Evolutionary conservation across 2,797 vertebrate species (phyloP).

Genomic region (Macropodus opercularis): DNA sequence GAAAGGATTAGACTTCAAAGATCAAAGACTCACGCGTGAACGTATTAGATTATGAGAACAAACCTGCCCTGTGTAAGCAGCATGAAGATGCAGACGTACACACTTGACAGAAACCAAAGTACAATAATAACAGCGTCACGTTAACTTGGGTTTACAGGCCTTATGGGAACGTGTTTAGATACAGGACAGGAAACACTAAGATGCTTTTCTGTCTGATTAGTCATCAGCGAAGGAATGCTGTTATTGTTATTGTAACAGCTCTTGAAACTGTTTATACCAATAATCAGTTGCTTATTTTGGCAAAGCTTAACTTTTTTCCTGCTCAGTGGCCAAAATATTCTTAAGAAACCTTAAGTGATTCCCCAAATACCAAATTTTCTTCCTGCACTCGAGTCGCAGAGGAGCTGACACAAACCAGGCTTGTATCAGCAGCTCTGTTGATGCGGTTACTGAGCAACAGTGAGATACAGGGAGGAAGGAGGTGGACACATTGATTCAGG

Average conservation of each 20-base stretch:
- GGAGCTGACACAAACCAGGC: conserved; percentile 55
- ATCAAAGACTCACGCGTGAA: too few species aligned
- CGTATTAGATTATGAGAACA: too few species aligned
- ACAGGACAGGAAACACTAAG: conserved; percentile 11
- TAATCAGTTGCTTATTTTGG: conserved; percentile 34
- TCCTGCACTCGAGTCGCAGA: conserved; percentile 20
- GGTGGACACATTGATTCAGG: conserved; percentile 27
- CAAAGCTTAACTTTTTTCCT: not conserved
- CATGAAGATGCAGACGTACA: too few species aligned
- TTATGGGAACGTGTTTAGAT: not conserved
- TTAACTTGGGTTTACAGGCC: not conserved
- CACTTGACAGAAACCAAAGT: too few species aligned
- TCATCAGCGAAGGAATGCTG: not conserved
- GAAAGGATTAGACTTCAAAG: too few species aligned
- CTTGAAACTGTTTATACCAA: conserved; percentile 15
- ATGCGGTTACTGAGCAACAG: conserved; percentile 57
- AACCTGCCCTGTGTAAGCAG: too few species aligned
- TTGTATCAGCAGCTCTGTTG: conserved; percentile 51
- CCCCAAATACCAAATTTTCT: conserved; percentile 27
- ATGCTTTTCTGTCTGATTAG: conserved; percentile 4
- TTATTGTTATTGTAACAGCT: conserved; percentile 2
- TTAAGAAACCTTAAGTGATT: conserved; percentile 32
- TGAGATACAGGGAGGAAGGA: conserved; percentile 22
- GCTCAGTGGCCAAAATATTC: conserved; percentile 30
- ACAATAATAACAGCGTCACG: too few species aligned